Evolutionary conservation across 2,888 invertebrate species (phyloP).

Genomic region (Scaptomyza reducta): DNA sequence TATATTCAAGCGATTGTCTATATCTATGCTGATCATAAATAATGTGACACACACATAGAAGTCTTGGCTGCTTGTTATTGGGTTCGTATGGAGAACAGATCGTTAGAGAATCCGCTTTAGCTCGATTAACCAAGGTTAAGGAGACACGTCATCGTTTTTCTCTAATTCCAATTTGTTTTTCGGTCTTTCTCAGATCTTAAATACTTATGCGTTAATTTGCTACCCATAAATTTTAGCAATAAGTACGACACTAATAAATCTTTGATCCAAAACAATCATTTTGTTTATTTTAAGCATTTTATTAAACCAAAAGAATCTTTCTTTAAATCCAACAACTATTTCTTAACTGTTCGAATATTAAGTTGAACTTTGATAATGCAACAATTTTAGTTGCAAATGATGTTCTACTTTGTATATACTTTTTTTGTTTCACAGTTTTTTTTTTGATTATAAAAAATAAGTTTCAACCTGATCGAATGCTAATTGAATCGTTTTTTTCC

Average conservation of each 20-base stretch:
- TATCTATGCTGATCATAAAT: slow-evolving; percentile 52
- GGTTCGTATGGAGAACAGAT: slow-evolving; percentile 19
- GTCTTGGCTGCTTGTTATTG: slow-evolving; percentile 45
- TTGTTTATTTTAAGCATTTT: background rate
- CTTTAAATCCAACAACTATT: no score
- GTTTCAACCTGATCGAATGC: no score
- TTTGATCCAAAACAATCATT: slow-evolving; percentile 3
- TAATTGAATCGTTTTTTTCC: background rate
- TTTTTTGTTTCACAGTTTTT: no score
- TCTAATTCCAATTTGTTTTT: slow-evolving; percentile 32
- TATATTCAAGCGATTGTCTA: slow-evolving; percentile 25
- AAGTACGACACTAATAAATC: slow-evolving; percentile 68
- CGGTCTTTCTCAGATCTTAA: slow-evolving; percentile 4
- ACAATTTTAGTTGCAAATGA: no score
- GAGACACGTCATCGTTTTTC: slow-evolving; percentile 39
- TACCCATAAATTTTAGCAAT: slow-evolving; percentile 55
- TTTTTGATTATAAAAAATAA: no score
- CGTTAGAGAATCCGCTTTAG: slow-evolving; percentile 14
- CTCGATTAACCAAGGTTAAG: slow-evolving; percentile 34
- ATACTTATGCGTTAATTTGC: slow-evolving; percentile 53
- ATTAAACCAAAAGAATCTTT: no score
- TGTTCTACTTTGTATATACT: no score
- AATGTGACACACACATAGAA: slow-evolving; percentile 60
- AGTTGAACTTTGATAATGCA: no score
- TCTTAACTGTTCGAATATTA: no score